phyloP scores from a whole-genome alignment of 1,140 invertebrate species.

The Yoshiicerus persimilis region DNA sequence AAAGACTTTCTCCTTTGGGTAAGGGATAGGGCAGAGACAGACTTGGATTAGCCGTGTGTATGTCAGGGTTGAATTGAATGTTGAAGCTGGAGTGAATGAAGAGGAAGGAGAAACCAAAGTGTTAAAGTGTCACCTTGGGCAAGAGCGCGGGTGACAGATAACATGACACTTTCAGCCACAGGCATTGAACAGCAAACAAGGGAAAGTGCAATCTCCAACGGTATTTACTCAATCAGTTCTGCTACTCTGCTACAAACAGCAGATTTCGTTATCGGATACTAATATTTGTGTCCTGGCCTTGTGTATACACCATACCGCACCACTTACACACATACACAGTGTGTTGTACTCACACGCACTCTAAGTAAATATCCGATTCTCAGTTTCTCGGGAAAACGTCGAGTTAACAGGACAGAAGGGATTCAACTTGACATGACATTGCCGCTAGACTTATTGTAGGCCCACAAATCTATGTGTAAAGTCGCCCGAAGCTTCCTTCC shows the following conservation, averaged over 20 bases:
- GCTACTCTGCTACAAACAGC: neutral
- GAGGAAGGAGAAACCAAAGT: neutral
- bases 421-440: too few species aligned
- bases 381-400: too few species aligned
- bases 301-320: too few species aligned
- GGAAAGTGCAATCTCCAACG: neutral
- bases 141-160: neutral
- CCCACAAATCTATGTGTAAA: too few species aligned
- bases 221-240: neutral
- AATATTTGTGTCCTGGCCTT: neutral
- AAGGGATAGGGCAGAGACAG: too few species aligned
- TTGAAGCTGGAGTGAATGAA: neutral
- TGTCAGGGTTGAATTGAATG: neutral
- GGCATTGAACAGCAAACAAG: neutral
- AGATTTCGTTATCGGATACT: neutral
- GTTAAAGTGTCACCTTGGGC: neutral
- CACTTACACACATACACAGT: too few species aligned
- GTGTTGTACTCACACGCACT: too few species aligned
- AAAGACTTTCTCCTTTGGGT: too few species aligned
- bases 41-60: too few species aligned
- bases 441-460: too few species aligned
- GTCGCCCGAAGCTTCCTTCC: too few species aligned
- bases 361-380: neutral
- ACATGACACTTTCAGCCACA: neutral
- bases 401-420: too few species aligned